phyloP scores from a whole-genome alignment of 2,797 vertebrate genomes.

The Eremophila alpestris region DNA sequence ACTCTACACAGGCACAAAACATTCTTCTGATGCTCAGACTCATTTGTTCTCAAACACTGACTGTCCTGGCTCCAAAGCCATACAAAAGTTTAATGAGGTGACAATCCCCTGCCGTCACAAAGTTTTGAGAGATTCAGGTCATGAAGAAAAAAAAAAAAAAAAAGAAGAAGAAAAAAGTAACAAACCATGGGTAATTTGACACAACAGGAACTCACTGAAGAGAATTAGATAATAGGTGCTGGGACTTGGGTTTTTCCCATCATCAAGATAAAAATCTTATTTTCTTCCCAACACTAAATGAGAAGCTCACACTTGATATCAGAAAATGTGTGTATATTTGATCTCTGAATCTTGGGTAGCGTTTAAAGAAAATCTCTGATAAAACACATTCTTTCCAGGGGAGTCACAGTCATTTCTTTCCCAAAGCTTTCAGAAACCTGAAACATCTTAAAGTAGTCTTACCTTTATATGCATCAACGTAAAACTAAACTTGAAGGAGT shows the following conservation, averaged over 20 bases:
- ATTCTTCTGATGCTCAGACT: slow-evolving; percentile 59
- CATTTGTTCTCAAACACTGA: slow-evolving; percentile 54
- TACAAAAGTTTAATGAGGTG: slow-evolving; percentile 62
- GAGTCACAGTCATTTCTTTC: background rate
- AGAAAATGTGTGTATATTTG: background rate
- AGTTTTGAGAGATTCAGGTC: slow-evolving; percentile 59
- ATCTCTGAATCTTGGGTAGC: background rate
- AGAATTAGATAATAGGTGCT: slow-evolving; percentile 8
- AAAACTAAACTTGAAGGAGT: background rate
- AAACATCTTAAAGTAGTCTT: background rate
- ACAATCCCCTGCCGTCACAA: slow-evolving; percentile 45
- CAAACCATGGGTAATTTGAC: background rate
- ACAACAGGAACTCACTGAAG: slow-evolving; percentile 19
- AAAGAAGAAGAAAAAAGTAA: background rate
- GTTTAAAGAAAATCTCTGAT: background rate
- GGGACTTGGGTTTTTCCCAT: background rate
- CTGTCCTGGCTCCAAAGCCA: slow-evolving; percentile 38
- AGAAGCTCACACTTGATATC: background rate
- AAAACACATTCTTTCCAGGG: background rate
- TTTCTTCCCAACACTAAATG: background rate
- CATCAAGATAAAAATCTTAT: background rate
- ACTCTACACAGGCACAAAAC: slow-evolving; percentile 44
- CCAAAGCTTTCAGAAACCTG: background rate
- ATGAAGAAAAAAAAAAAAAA: background rate
- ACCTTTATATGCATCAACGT: background rate